Percentiles rank a stretch among this genome's conserved stretches.
Evolutionary conservation across 2,113 vertebrate genomes (phyloP).

Genomic region (Herpetotheres cachinnans): DNA sequence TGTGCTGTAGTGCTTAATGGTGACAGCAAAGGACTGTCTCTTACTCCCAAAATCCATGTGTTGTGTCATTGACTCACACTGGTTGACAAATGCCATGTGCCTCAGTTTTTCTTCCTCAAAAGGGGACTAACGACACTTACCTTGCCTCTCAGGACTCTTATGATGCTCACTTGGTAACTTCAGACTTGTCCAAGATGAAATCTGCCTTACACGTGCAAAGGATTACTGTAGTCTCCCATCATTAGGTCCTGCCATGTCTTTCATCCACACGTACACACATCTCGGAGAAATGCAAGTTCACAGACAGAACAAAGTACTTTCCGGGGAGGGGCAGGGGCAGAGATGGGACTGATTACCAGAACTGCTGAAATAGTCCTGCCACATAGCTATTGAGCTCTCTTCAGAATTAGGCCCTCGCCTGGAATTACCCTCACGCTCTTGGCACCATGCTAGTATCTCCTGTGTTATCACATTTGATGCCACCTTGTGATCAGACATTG

Average conservation of each 20-base stretch:
- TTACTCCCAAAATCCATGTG: neutral
- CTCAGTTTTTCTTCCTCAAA: neutral
- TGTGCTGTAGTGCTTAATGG: neutral
- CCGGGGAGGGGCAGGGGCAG: too few species aligned
- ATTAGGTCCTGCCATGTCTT: neutral
- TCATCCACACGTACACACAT: neutral
- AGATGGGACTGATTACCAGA: neutral
- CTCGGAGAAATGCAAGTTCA: neutral
- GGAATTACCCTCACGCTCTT: neutral
- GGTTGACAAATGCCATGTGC: neutral
- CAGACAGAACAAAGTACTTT: neutral
- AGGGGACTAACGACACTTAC: neutral
- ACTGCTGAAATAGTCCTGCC: neutral
- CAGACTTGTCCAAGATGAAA: neutral
- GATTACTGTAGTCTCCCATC: neutral
- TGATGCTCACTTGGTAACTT: accelerated
- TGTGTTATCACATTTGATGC: neutral
- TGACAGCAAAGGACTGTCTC: neutral
- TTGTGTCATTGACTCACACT: neutral
- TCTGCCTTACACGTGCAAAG: accelerated
- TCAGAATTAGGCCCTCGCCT: neutral
- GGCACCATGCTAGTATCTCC: neutral
- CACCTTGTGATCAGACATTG: neutral
- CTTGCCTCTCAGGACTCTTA: neutral
- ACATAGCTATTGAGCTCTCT: neutral